These are phyloP conservation scores for Hemicentrotus pulcherrimus DNA, from an alignment of 35 echinoderm and acorn worm species.

Conservation along the genomic window DNA sequence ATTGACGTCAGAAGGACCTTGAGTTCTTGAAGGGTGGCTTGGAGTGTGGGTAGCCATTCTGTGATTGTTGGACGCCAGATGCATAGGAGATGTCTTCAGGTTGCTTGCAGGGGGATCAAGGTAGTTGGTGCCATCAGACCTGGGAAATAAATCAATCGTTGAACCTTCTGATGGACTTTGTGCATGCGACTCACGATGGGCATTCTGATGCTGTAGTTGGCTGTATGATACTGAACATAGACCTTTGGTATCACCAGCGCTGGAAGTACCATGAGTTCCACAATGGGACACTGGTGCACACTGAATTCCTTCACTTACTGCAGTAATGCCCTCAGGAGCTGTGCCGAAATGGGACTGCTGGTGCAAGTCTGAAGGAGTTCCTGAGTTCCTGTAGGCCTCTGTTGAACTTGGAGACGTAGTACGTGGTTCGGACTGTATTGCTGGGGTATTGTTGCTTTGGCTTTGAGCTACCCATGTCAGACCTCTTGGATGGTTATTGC, in stretches of 20 bases:
- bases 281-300: neutral
- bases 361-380: neutral
- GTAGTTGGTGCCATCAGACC: neutral
- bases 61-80: neutral
- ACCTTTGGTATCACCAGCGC: neutral
- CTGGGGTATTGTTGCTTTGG: neutral
- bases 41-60: neutral
- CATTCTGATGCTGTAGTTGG: neutral
- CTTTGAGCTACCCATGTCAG: neutral
- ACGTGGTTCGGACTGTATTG: neutral
- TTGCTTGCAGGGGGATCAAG: neutral
- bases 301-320: neutral
- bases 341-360: neutral
- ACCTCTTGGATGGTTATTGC: neutral
- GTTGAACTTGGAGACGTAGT: neutral
- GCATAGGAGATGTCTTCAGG: neutral
- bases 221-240: neutral
- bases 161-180: neutral
- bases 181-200: neutral
- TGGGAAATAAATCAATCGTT: neutral
- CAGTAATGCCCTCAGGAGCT: neutral
- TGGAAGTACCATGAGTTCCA: neutral
- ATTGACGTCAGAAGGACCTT: neutral
- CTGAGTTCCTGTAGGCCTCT: no score
- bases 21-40: neutral